Conservation (phyloP, 2,797 vertebrate genomes). For the Neosalanx taihuensis region DNA sequence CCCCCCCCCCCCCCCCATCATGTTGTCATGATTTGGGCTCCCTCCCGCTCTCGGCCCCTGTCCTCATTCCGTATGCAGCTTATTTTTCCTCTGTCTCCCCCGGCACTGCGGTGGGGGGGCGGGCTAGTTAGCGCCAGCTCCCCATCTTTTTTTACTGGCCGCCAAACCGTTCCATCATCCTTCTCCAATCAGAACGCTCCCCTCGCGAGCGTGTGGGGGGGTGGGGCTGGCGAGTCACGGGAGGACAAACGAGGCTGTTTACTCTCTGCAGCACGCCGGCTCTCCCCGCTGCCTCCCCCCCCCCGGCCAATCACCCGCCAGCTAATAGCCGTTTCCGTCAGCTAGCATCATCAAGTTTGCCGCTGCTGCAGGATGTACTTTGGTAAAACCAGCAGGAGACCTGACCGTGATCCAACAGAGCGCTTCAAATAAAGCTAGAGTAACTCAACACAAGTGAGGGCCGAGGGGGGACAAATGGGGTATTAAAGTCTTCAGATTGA, state of each 20-base stretch:
- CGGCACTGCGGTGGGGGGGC: not conserved
- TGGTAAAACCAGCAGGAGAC: not conserved
- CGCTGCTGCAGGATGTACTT: not conserved
- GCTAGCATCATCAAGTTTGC: not conserved
- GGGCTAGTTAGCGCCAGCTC: not conserved
- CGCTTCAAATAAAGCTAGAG: not conserved
- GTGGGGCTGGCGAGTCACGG: not conserved
- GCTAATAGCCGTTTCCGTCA: not conserved
- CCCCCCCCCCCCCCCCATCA: too few species aligned
- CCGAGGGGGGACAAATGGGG: too few species aligned
- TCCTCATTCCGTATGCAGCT: slow-evolving; percentile 51
- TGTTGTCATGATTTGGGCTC: slow-evolving; percentile 48
- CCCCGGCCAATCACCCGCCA: not conserved
- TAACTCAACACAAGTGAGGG: not conserved
- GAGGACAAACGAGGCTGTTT: not conserved
- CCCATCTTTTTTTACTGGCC: not conserved
- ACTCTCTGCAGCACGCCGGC: not conserved
- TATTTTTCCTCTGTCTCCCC: too few species aligned
- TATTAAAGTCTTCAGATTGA: not conserved
- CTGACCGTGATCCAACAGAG: not conserved
- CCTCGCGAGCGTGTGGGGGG: not conserved
- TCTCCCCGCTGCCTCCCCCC: too few species aligned
- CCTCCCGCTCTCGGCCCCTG: slow-evolving; percentile 53
- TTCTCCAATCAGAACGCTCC: not conserved
- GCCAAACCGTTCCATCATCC: not conserved